These are phyloP conservation scores for Hypomesus transpacificus DNA, from an alignment of 2,113 vertebrate species.

Conservation along the genomic window DNA sequence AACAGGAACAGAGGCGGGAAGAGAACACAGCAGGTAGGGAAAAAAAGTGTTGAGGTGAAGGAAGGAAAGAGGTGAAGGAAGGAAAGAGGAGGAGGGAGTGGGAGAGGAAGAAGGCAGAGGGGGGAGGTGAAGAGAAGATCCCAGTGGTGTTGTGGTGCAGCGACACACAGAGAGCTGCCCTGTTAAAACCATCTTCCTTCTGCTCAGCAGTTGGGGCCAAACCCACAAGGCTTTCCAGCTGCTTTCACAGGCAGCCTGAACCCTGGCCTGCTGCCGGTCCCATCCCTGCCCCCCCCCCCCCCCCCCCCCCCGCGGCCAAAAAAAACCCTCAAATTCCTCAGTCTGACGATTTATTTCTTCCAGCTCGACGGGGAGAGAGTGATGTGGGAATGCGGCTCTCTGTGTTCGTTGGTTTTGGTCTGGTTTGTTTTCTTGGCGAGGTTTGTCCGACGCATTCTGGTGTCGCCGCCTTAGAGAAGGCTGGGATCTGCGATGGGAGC, in stretches of 20 bases:
- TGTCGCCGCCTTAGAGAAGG: background rate
- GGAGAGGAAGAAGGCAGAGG: constrained; percentile 4
- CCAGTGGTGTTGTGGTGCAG: background rate
- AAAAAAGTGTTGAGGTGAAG: too few relatives aligned
- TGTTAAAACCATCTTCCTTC: constrained; percentile 31
- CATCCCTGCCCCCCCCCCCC: background rate
- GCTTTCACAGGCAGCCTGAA: constrained; percentile 27
- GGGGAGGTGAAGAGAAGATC: constrained; percentile 5
- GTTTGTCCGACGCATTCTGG: constrained; percentile 16
- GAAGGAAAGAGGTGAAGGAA: constrained; percentile 6
- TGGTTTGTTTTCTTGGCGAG: constrained; percentile 19
- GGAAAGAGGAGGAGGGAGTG: background rate
- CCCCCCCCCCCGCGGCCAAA: too few relatives aligned
- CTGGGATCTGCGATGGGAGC: background rate
- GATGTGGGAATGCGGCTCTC: constrained; percentile 1
- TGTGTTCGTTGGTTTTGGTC: constrained; percentile 12
- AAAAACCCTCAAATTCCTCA: constrained; percentile 1
- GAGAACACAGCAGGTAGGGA: too few relatives aligned
- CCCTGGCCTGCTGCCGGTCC: background rate
- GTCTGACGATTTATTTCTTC: constrained; percentile 22
- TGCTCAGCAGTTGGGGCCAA: constrained; percentile 26
- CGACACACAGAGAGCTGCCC: constrained; percentile 21
- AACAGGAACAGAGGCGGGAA: too few relatives aligned
- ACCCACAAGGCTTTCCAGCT: constrained; percentile 43
- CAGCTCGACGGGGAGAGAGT: constrained; percentile 9